Percentiles rank a stretch among this genome's conserved stretches.
phyloP scores from a whole-genome alignment of 2,797 vertebrate species.

The Eulemur coronatus region DNA sequence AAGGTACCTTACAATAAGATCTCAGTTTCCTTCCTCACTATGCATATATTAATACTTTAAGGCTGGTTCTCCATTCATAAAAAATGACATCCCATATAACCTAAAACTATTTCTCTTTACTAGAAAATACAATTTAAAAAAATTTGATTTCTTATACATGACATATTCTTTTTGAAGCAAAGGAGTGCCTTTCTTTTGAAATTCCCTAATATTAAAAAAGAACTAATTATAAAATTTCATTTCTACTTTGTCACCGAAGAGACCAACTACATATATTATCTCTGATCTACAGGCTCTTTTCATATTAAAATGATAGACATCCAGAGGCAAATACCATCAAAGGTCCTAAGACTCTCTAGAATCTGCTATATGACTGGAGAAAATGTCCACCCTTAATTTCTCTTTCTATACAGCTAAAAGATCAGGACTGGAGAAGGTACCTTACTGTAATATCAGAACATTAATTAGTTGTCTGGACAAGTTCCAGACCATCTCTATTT shows the following conservation, averaged over 20 bases:
- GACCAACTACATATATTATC: neutral
- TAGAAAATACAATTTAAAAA: neutral
- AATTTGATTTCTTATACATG: neutral
- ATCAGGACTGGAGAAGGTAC: neutral
- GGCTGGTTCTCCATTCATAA: neutral
- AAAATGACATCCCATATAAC: neutral
- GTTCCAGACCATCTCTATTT: neutral
- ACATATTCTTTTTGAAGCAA: neutral
- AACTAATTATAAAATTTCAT: constrained; percentile 19
- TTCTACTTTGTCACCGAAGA: neutral
- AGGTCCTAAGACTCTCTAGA: neutral
- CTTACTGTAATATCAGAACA: neutral
- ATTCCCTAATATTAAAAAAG: neutral
- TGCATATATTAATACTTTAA: neutral
- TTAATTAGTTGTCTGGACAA: neutral
- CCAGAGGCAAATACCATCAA: neutral
- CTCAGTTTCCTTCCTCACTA: neutral
- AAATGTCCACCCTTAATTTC: neutral
- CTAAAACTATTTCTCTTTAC: neutral
- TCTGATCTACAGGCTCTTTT: neutral
- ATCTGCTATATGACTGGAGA: neutral
- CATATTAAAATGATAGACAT: neutral
- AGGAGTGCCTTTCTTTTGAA: neutral
- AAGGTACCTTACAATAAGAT: neutral
- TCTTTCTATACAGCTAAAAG: neutral